Evolutionary conservation across 2,888 invertebrate genomes (phyloP), one percentile per base, ranked within the genome.

Genomic region (Lissocephala sabroskyi): DNA sequence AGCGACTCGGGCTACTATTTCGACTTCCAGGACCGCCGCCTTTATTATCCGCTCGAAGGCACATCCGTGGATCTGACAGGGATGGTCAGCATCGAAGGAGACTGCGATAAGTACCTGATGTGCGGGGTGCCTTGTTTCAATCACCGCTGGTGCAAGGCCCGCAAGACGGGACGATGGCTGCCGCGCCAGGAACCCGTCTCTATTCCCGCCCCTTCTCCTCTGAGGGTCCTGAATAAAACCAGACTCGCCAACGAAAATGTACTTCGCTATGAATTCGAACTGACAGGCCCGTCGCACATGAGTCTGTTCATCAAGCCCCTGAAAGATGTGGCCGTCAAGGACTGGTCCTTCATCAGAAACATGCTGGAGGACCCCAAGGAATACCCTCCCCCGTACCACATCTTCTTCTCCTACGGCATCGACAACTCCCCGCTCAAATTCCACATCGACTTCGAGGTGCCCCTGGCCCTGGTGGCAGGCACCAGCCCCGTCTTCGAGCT

Each of bases 1-100:
- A 78, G 80, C 48, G 86, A 87, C 52, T 85, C 86, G 7, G 86
- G 86, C 10, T 82, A 86, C 44, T 86, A 85, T 80, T 79, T 86
- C 41, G 74, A 86, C 45, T 85, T 86, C n/a, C 82, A 86, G 59
- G 87, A 88, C 37, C 65, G 82, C n/a, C 68, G 74, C 1, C 49
- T 67, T 0, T 50, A 65, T 9, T 37, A 60, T 43, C 71, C 78
- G 0, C 49, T 77, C 2, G 54, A 68, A 46, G 51, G 46, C 28
- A 65, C 70, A 13, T 45, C 62, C 0, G 46, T 79, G 0, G 62
- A 77, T 41, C 48, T 79, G n/a, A 61, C 58, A 0, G 58, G 61
- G 2, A 41, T 79, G 28, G 47, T 60, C 9, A 49, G 56, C 37
- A 56, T 79, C 9, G 42, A 59, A 1, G 48, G 56, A 0, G 67